These are phyloP conservation scores for Monomorium pharaonis DNA, from an alignment of 1,140 invertebrate genomes.

Conservation along the genomic window DNA sequence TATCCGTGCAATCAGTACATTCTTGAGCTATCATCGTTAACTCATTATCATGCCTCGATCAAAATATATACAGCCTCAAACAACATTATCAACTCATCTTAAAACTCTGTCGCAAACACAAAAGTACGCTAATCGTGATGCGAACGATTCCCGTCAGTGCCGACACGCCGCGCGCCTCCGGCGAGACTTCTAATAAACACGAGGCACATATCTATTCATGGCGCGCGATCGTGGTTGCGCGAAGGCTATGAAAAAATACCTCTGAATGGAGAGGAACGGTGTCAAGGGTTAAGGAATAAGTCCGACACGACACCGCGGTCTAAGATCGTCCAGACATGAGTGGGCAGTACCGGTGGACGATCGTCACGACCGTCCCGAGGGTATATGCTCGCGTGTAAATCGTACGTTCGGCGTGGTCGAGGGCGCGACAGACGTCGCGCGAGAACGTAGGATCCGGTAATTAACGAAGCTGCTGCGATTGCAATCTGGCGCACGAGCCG, in stretches of 20 bases:
- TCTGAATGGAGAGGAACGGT: conserved; percentile 54
- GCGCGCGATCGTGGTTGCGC: conserved; percentile 25
- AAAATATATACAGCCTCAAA: neutral
- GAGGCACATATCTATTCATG: conserved; percentile 22
- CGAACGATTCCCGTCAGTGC: neutral
- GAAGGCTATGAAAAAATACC: conserved; percentile 9
- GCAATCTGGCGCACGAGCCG: conserved; percentile 77
- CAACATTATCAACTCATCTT: conserved; percentile 7
- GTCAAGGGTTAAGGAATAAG: conserved; percentile 68
- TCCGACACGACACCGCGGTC: conserved; percentile 37
- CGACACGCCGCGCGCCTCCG: neutral
- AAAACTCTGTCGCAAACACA: neutral
- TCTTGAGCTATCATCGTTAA: neutral
- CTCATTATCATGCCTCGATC: neutral
- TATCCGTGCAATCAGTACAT: neutral
- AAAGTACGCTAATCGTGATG: conserved; percentile 25
- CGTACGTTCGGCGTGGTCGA: conserved; percentile 6
- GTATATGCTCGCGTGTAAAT: conserved; percentile 40
- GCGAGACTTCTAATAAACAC: conserved; percentile 32
- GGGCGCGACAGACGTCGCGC: neutral
- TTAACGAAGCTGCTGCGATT: conserved; percentile 80
- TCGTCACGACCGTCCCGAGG: conserved; percentile 57
- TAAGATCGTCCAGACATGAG: conserved; percentile 51
- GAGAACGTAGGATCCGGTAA: conserved; percentile 74
- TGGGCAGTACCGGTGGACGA: conserved; percentile 4